phyloP scores from a whole-genome alignment of 2,113 vertebrate species.

The Leucosticte australis region DNA sequence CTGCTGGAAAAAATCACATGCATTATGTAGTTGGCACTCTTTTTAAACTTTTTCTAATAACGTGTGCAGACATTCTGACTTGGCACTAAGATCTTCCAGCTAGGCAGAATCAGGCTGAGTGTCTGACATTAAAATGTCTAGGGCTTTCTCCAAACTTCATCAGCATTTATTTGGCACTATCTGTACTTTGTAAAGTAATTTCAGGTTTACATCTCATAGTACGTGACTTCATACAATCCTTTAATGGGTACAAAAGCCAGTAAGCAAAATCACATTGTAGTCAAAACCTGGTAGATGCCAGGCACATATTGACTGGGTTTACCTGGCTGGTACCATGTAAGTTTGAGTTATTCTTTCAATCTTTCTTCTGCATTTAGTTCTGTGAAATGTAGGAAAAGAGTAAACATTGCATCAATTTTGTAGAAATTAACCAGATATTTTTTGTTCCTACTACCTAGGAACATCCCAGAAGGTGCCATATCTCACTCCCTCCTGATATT shows the following conservation, averaged over 20 bases:
- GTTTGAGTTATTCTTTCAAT: not conserved
- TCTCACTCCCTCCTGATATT: not conserved
- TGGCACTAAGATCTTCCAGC: not conserved
- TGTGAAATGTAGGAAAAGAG: not conserved
- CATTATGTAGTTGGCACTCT: not conserved
- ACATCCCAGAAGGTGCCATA: not conserved
- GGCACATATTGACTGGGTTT: not conserved
- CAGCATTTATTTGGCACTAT: not conserved
- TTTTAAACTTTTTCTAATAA: not conserved
- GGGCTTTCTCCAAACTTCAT: not conserved
- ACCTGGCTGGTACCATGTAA: rapidly evolving
- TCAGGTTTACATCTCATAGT: not conserved
- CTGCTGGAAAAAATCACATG: not conserved
- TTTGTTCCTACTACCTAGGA: not conserved
- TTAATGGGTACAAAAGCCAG: not conserved
- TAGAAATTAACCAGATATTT: not conserved
- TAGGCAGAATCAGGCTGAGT: not conserved
- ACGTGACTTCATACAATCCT: not conserved
- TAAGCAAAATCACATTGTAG: not conserved
- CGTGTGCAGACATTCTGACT: not conserved
- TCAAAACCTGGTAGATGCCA: not conserved
- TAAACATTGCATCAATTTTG: not conserved
- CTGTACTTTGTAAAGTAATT: not conserved
- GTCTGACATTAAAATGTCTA: not conserved
- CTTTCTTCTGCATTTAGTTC: not conserved